Conservation (phyloP, 2,797 vertebrate genomes). For the Phrynocephalus vlangalii region DNA sequence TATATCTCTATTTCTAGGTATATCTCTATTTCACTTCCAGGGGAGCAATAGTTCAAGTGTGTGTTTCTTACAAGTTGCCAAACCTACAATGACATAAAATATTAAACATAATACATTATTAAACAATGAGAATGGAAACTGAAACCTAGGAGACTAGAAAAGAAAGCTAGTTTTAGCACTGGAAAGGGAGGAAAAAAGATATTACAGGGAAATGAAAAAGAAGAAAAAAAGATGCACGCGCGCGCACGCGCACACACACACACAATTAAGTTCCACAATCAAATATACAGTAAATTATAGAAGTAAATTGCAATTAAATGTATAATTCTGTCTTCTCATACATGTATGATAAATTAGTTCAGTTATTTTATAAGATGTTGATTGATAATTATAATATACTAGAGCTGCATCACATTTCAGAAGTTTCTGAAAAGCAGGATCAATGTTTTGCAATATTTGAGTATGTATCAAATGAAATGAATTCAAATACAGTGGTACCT, state of each 20-base stretch:
- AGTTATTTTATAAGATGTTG: not conserved
- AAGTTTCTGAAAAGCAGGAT: not conserved
- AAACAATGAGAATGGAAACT: not conserved
- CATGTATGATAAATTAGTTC: not conserved
- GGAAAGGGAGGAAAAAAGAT: fast-evolving
- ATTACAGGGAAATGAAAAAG: not conserved
- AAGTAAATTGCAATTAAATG: not conserved
- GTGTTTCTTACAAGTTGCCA: not conserved
- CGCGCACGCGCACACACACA: no score
- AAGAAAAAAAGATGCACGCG: not conserved
- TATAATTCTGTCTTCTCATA: not conserved
- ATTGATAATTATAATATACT: not conserved
- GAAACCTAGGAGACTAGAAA: not conserved
- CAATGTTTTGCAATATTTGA: not conserved
- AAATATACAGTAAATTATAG: not conserved
- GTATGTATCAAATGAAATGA: not conserved
- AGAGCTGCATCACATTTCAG: not conserved
- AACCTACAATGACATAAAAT: fast-evolving
- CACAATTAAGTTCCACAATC: not conserved
- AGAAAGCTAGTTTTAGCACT: not conserved
- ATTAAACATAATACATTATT: not conserved
- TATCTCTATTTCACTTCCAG: not conserved
- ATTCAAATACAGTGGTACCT: no score
- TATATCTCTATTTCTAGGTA: no score
- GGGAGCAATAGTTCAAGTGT: not conserved